These are phyloP conservation scores for Metopolophium dirhodum DNA, from an alignment of 1,140 invertebrate species.

Conservation along the genomic window DNA sequence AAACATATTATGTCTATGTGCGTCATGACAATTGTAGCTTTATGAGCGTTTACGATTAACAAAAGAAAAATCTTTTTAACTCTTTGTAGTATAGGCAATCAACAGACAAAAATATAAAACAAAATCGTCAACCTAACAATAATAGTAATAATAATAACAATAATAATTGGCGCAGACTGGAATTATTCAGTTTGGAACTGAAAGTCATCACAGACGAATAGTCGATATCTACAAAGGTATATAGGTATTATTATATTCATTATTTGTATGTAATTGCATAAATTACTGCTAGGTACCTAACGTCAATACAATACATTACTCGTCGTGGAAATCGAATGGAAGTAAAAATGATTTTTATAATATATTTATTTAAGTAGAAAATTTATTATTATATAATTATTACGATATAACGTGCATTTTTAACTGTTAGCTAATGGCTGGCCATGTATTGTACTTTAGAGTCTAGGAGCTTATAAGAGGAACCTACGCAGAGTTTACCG, in stretches of 20 bases:
- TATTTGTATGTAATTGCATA: neutral
- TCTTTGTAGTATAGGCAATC: no score
- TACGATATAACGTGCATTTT: neutral
- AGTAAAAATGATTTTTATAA: neutral
- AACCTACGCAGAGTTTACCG: neutral
- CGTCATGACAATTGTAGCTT: neutral
- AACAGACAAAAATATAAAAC: no score
- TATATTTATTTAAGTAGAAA: neutral
- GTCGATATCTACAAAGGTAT: neutral
- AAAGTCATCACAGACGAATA: neutral
- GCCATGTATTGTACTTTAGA: neutral
- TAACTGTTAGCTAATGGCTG: neutral
- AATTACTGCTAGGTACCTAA: neutral
- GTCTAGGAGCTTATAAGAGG: neutral
- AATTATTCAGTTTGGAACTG: neutral
- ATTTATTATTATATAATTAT: neutral
- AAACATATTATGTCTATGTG: no score
- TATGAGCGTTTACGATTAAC: no score
- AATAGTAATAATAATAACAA: neutral
- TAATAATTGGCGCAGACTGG: neutral
- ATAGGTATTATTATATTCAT: neutral
- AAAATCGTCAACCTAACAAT: no score
- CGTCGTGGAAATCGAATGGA: neutral
- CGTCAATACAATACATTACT: neutral
- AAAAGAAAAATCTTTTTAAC: no score